A percentile compares a stretch with the other conserved stretches of the same genome.
Evolutionary conservation across 2,113 vertebrate species (phyloP).

Genomic region (Cromileptes altivelis): DNA sequence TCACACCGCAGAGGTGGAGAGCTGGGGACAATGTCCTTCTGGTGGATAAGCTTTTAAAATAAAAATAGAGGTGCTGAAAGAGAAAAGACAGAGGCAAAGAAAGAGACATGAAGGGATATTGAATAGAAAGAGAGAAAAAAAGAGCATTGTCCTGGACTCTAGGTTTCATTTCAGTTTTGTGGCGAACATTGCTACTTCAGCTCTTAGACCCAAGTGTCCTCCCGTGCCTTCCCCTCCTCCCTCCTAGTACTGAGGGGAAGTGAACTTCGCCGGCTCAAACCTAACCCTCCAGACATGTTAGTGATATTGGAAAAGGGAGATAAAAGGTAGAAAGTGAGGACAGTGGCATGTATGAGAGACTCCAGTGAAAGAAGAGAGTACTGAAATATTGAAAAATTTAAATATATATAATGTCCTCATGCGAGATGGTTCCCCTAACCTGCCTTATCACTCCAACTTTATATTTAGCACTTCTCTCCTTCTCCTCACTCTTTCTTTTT

Average conservation of each 20-base stretch:
- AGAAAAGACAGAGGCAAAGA: not conserved
- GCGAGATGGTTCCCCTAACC: not conserved
- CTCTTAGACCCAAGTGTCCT: not conserved
- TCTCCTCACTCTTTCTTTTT: not conserved
- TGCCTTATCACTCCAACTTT: not conserved
- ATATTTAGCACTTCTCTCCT: not conserved
- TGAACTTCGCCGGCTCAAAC: not conserved
- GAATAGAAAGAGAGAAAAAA: not conserved
- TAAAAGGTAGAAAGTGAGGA: slow-evolving; percentile 22
- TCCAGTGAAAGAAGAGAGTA: not conserved
- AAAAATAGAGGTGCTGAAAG: not conserved
- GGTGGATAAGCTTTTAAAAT: not conserved
- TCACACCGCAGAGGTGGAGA: not conserved
- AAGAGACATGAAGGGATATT: not conserved
- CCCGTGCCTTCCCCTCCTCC: not conserved
- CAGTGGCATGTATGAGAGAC: not conserved
- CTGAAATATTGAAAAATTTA: slow-evolving; percentile 32
- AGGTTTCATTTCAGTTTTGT: slow-evolving; percentile 12
- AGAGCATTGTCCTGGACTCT: not conserved
- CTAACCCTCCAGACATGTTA: slow-evolving; percentile 10
- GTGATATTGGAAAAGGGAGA: slow-evolving; percentile 36
- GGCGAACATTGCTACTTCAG: not conserved
- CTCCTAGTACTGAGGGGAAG: not conserved
- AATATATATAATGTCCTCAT: not conserved
- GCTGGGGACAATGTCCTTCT: not conserved